Conservation (phyloP, 2,113 vertebrate genomes). For the Callorhinus ursinus region DNA sequence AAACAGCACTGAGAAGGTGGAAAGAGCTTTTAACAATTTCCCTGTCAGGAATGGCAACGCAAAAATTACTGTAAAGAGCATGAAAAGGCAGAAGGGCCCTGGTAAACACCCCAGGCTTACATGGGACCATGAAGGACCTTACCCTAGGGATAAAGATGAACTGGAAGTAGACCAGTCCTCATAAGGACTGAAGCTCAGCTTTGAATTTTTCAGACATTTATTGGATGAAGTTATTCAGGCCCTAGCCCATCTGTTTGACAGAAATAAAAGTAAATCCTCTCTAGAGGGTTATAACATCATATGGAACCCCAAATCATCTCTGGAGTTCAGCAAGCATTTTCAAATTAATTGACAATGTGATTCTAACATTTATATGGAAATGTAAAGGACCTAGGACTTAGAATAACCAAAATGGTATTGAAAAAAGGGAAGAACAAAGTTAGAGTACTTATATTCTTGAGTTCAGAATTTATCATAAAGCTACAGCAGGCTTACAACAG, state of each 20-base stretch:
- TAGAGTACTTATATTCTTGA: neutral
- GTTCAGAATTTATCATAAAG: neutral
- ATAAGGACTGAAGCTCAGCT: neutral
- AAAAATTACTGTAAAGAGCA: neutral
- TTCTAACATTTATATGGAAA: neutral
- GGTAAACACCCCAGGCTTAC: neutral
- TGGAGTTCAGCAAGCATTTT: neutral
- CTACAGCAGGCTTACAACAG: neutral
- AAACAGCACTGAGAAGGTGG: neutral
- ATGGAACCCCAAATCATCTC: neutral
- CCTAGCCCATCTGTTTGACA: neutral
- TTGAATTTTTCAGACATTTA: constrained; percentile 5
- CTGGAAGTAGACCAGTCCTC: neutral
- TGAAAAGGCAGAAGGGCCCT: neutral
- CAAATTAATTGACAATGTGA: neutral
- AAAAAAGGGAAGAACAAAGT: neutral
- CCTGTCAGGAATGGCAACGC: neutral
- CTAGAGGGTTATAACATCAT: neutral
- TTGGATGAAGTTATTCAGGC: neutral
- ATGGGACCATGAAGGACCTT: neutral
- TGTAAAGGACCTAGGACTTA: neutral
- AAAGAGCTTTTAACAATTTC: neutral
- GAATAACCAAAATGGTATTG: neutral
- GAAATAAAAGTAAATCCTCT: neutral
- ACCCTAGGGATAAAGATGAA: neutral